Percentiles rank a stretch among this genome's conserved stretches.
phyloP scores from a whole-genome alignment of 2,797 vertebrate genomes.

The Sparidentex hasta region DNA sequence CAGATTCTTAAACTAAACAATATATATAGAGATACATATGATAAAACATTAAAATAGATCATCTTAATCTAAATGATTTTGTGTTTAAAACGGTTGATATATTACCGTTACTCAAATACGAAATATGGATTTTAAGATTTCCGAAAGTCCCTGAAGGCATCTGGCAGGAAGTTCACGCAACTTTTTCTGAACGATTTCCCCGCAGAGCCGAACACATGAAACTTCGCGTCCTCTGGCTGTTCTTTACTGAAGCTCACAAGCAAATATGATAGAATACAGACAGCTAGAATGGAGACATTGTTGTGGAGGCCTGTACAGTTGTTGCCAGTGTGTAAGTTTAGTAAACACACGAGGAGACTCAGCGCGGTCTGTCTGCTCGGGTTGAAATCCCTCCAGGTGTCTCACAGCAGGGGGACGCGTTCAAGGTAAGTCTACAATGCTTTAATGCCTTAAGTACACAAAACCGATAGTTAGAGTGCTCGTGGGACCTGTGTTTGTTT shows the following conservation, averaged over 20 bases:
- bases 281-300: slow-evolving; percentile 22
- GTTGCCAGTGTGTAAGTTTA: slow-evolving; percentile 15
- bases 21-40: no score
- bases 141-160: slow-evolving; percentile 52
- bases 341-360: slow-evolving; percentile 10
- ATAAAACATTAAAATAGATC: neutral
- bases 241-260: accelerated
- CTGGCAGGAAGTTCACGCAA: slow-evolving; percentile 58
- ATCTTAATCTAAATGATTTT: neutral
- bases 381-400: slow-evolving; percentile 18
- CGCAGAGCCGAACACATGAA: neutral
- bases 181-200: neutral
- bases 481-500: neutral
- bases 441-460: neutral
- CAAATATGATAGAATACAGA: slow-evolving; percentile 40
- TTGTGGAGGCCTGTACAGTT: slow-evolving; percentile 5
- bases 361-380: slow-evolving; percentile 19
- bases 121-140: slow-evolving; percentile 11
- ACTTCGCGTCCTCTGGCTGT: neutral
- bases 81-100: neutral
- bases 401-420: neutral
- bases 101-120: neutral
- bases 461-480: neutral
- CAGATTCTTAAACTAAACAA: no score
- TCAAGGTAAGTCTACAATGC: slow-evolving; percentile 31